Percentiles rank a stretch among this genome's conserved stretches.
Evolutionary conservation across 2,797 vertebrate genomes (phyloP).

Genomic region (Tapirus indicus): DNA sequence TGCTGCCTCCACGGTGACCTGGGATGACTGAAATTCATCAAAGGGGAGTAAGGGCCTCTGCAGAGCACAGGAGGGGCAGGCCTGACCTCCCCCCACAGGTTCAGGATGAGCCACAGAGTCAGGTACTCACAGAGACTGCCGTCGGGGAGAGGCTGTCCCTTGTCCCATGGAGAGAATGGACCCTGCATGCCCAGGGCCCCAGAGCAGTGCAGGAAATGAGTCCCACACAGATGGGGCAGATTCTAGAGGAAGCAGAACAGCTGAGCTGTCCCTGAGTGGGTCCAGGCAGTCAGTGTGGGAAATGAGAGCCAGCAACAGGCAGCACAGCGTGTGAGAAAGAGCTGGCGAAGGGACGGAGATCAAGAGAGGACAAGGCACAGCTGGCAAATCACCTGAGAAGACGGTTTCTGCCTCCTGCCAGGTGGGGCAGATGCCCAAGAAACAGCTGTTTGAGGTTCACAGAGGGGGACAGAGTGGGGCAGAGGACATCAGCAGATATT

Average conservation of each 20-base stretch:
- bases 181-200: background rate
- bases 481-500: background rate
- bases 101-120: background rate
- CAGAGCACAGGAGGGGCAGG: background rate
- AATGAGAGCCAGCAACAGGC: background rate
- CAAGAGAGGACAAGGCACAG: background rate
- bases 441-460: background rate
- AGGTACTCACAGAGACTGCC: background rate
- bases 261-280: accelerated
- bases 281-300: background rate
- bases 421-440: background rate
- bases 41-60: background rate
- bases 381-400: background rate
- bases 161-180: background rate
- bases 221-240: background rate
- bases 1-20: background rate
- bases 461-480: background rate
- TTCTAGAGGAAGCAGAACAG: background rate
- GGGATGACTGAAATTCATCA: background rate
- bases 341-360: background rate
- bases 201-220: background rate
- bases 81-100: background rate
- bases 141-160: background rate
- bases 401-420: background rate
- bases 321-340: background rate